A percentile compares a stretch with the other conserved stretches of the same genome.
phyloP scores from a whole-genome alignment of 2,113 vertebrate species.

The Rissa tridactyla region DNA sequence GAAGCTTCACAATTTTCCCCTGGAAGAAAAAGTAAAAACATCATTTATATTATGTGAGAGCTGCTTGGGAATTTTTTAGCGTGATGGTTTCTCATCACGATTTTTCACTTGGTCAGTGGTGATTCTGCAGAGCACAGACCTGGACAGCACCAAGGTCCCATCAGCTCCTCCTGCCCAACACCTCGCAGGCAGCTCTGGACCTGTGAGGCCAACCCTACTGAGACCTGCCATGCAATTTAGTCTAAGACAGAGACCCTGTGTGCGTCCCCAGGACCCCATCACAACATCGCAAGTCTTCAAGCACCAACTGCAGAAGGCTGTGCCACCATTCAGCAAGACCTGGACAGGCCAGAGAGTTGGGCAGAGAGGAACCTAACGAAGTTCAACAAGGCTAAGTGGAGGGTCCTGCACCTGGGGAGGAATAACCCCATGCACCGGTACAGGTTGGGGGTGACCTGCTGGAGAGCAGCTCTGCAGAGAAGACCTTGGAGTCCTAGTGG shows the following conservation, averaged over 20 bases:
- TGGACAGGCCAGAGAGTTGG: neutral
- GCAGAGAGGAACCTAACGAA: neutral
- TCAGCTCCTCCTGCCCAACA: neutral
- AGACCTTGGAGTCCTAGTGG: neutral
- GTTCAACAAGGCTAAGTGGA: neutral
- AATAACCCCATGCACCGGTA: neutral
- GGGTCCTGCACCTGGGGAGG: neutral
- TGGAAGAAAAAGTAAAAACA: neutral
- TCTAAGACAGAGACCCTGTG: no score
- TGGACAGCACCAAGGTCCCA: rapidly evolving
- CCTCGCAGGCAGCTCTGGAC: neutral
- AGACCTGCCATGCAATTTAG: rapidly evolving
- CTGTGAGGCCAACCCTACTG: rapidly evolving
- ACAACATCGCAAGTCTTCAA: neutral
- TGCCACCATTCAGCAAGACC: neutral
- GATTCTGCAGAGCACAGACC: no score
- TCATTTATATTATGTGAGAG: neutral
- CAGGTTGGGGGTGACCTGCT: neutral
- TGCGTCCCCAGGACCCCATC: neutral
- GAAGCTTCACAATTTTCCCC: neutral
- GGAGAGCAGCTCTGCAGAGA: neutral
- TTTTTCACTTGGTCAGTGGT: neutral
- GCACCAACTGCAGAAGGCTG: no score
- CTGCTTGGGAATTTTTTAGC: neutral
- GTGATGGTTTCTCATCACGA: rapidly evolving